Conservation (phyloP, 2,888 invertebrate species). For the Prenolepis imparis region DNA sequence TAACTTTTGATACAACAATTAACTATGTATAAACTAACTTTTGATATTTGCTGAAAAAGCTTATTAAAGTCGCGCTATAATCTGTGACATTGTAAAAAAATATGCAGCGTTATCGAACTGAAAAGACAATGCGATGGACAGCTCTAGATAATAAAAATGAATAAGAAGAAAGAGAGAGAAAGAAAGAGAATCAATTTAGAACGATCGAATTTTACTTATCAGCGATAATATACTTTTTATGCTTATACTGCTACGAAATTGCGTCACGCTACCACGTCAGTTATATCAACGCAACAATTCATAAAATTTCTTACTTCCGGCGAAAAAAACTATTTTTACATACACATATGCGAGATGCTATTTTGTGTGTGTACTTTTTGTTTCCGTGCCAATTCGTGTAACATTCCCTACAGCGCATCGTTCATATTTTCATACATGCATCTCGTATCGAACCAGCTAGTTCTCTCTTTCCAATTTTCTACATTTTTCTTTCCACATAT, state of each 20-base stretch:
- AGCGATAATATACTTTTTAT: conserved; percentile 30
- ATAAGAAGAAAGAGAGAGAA: background rate
- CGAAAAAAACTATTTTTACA: background rate
- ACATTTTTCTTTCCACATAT: background rate
- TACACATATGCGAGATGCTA: background rate
- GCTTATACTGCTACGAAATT: conserved; percentile 34
- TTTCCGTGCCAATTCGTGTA: conserved; percentile 13
- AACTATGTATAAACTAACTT: background rate
- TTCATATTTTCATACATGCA: background rate
- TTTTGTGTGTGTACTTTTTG: conserved; percentile 8
- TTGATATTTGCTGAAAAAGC: conserved; percentile 4
- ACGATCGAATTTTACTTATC: conserved; percentile 42
- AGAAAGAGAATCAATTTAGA: conserved; percentile 8
- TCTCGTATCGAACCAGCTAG: background rate
- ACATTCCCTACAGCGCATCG: background rate
- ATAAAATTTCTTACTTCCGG: conserved; percentile 43
- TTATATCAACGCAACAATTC: conserved; percentile 11
- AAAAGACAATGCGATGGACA: conserved; percentile 29
- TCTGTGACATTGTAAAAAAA: conserved; percentile 25
- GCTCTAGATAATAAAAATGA: conserved; percentile 28
- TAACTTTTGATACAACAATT: background rate
- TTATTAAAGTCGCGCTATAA: conserved; percentile 33
- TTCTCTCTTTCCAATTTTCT: background rate
- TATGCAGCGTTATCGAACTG: conserved; percentile 11
- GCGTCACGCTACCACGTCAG: conserved; percentile 15